Evolutionary conservation across 2,797 vertebrate species (phyloP).

Genomic region (Scomberomorus guttatus): DNA sequence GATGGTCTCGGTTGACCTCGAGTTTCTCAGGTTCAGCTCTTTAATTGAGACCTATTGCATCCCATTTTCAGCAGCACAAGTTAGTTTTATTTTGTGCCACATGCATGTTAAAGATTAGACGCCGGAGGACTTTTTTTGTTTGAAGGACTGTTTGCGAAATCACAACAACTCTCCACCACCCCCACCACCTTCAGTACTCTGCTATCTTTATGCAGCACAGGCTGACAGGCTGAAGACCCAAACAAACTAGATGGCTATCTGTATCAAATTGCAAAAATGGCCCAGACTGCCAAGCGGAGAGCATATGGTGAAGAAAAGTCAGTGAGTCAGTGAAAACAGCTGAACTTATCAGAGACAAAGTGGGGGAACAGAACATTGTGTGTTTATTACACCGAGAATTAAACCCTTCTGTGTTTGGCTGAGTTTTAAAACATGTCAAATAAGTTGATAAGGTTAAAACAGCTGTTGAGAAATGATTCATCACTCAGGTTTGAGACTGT

Average conservation of each 20-base stretch:
- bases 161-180: neutral
- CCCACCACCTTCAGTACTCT: neutral
- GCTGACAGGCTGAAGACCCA: slow-evolving; percentile 39
- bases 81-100: slow-evolving; percentile 5
- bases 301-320: slow-evolving; percentile 19
- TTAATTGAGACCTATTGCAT: slow-evolving; percentile 5
- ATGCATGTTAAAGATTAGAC: neutral
- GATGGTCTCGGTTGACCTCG: slow-evolving; percentile 3
- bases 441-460: slow-evolving; percentile 31
- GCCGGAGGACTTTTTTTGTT: neutral
- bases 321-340: slow-evolving; percentile 45
- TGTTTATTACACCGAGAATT: slow-evolving; percentile 39
- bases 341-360: slow-evolving; percentile 42
- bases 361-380: slow-evolving; percentile 43
- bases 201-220: slow-evolving; percentile 33
- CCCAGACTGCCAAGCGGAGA: slow-evolving; percentile 31
- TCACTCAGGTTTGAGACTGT: neutral
- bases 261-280: slow-evolving; percentile 37
- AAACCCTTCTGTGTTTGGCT: slow-evolving; percentile 6
- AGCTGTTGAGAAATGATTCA: slow-evolving; percentile 38
- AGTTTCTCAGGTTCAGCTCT: neutral
- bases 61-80: neutral
- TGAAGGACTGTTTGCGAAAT: slow-evolving; percentile 17
- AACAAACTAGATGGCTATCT: slow-evolving; percentile 56
- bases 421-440: neutral